These are phyloP conservation scores for Australoheros facetus DNA, from an alignment of 2,797 vertebrate genomes.

Conservation along the genomic window DNA sequence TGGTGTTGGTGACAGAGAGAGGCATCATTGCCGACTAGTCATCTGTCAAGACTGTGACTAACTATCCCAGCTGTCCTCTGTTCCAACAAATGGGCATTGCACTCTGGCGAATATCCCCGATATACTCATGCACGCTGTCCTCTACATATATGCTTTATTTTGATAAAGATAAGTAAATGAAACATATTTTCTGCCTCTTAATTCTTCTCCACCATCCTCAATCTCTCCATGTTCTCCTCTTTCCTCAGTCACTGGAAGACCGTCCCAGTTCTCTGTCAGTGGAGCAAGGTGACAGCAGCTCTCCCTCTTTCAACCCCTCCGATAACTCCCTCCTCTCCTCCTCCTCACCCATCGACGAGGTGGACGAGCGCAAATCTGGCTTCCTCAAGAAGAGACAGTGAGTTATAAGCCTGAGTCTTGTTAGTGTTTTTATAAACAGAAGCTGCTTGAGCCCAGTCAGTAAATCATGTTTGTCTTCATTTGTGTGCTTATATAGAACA, in stretches of 20 bases:
- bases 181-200: neutral
- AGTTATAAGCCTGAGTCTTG: constrained; percentile 59
- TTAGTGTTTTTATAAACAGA: constrained; percentile 43
- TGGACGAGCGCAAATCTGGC: constrained; percentile 95
- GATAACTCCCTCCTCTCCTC: constrained; percentile 97
- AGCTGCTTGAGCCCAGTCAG: constrained; percentile 8
- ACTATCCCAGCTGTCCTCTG: constrained; percentile 69
- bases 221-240: neutral
- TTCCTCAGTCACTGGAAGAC: constrained; percentile 90
- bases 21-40: constrained; percentile 53
- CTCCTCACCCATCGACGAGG: constrained; percentile 93
- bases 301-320: constrained; percentile 94
- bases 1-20: constrained; percentile 61
- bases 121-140: constrained; percentile 25
- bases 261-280: constrained; percentile 94
- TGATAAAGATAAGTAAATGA: neutral
- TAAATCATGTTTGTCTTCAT: constrained; percentile 27
- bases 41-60: constrained; percentile 69
- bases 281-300: constrained; percentile 93
- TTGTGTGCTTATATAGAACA: constrained; percentile 47
- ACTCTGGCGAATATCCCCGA: constrained; percentile 22
- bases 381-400: constrained; percentile 96
- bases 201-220: neutral
- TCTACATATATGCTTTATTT: neutral
- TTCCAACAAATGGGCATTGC: constrained; percentile 50